Evolutionary conservation across 2,888 invertebrate species (phyloP), one percentile per base, ranked within the genome.

Genomic region (Cyclophora punctaria): DNA sequence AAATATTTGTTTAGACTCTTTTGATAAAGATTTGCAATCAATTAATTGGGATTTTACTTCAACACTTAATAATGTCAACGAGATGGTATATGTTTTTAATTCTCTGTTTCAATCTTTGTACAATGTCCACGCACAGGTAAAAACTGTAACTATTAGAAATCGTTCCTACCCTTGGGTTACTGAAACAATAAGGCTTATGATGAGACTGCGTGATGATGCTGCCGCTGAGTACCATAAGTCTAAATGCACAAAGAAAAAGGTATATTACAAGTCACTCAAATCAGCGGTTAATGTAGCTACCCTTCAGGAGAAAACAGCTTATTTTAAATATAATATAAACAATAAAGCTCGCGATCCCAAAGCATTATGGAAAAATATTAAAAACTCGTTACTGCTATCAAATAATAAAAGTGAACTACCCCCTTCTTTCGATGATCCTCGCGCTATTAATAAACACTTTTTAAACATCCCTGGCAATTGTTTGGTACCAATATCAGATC

Each of bases 321-420:
- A 44, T 41, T 50, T 41, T 35, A 50, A 50, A 34, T 5, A 35
- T 2, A 40, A 41, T 45, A 45, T 50, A 45, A 47, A 50, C 41
- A 45, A 33, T 4, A 40, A 44, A 20, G 33, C 20, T 3, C 7
- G 5, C 5, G 2, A 44, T 33, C 44, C 44, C 1, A 44, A 44
- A 20, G 3, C 33, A 20, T 5, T 44, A 4, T 44, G 44, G 44
- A 44, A 33, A 33, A 44, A 44, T 44, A 2, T 44, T 5, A 7
- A 33, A 20, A 20, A 3, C 4, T 20, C 44, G 1, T 20, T 44
- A 5, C 3, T 33, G 7, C 33, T 5, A 3, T 20, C 7, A 5
- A 20, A 20, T 5, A 20, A 43, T 44, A 42, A 5, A 4, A 20
- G 5, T 2, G 44, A 44, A 7, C 3, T 44, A 5, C 44, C 44